Percentiles rank a stretch among this genome's conserved stretches.
Conservation (phyloP, 2,888 invertebrate species). For the Elmis aenea region DNA sequence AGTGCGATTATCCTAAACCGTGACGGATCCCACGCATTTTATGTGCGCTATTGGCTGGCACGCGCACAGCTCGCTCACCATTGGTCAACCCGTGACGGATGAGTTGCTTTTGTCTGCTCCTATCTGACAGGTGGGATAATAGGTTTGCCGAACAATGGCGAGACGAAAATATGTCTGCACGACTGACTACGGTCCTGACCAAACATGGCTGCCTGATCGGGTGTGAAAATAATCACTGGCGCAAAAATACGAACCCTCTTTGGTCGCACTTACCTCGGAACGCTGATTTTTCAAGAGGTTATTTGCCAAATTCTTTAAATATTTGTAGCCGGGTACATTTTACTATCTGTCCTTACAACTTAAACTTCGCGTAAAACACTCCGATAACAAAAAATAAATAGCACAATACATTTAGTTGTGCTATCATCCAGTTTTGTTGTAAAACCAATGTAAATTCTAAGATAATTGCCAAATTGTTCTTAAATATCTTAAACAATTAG, state of each 20-base stretch:
- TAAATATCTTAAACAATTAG: too few relatives aligned
- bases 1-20: slow-evolving; percentile 14
- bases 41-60: slow-evolving; percentile 42
- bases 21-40: slow-evolving; percentile 44
- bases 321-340: too few relatives aligned
- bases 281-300: slow-evolving; percentile 2
- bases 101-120: slow-evolving; percentile 39
- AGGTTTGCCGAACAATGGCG: slow-evolving; percentile 39
- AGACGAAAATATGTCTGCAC: slow-evolving; percentile 29
- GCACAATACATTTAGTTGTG: too few relatives aligned
- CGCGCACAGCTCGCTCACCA: slow-evolving; percentile 29
- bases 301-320: slow-evolving; percentile 9
- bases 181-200: slow-evolving; percentile 14
- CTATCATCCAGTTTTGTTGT: too few relatives aligned
- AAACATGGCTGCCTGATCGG: slow-evolving; percentile 14
- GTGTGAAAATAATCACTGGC: slow-evolving; percentile 18
- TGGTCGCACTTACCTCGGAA: slow-evolving; percentile 5
- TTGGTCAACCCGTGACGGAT: slow-evolving; percentile 42
- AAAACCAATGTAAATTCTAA: too few relatives aligned
- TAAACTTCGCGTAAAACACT: too few relatives aligned
- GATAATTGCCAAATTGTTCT: too few relatives aligned
- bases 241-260: too few relatives aligned
- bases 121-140: slow-evolving; percentile 43
- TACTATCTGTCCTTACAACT: too few relatives aligned
- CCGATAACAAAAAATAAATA: too few relatives aligned